A percentile compares a stretch with the other conserved stretches of the same genome.
These are phyloP conservation scores for Tupiocoris notatus DNA, from an alignment of 2,888 invertebrate genomes.

Conservation along the genomic window DNA sequence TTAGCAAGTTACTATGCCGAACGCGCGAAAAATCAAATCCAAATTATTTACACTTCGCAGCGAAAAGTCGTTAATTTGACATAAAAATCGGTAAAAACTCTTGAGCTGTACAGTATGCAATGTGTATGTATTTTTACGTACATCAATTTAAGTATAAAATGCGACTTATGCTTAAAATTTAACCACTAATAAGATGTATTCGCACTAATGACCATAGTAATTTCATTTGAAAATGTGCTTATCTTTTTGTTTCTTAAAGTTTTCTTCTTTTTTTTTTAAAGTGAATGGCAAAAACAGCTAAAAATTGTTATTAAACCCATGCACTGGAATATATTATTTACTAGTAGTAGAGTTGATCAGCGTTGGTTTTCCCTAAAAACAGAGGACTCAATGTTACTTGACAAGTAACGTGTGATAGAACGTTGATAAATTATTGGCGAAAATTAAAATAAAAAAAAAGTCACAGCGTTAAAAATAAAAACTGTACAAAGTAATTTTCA, in stretches of 20 bases:
- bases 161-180: slow-evolving; percentile 29
- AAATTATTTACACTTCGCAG: slow-evolving; percentile 33
- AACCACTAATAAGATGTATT: slow-evolving; percentile 22
- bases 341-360: slow-evolving; percentile 4
- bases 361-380: slow-evolving; percentile 12
- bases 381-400: slow-evolving; percentile 13
- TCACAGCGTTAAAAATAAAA: slow-evolving; percentile 21
- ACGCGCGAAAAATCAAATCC: neutral
- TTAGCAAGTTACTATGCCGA: neutral
- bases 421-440: too few relatives aligned
- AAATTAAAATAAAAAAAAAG: too few relatives aligned
- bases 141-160: slow-evolving; percentile 40
- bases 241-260: slow-evolving; percentile 27
- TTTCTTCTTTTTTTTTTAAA: slow-evolving; percentile 16
- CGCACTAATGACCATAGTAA: slow-evolving; percentile 27
- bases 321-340: slow-evolving; percentile 26
- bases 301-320: slow-evolving; percentile 25
- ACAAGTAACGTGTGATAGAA: too few relatives aligned
- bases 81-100: slow-evolving; percentile 42
- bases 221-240: slow-evolving; percentile 35
- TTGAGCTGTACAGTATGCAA: slow-evolving; percentile 42
- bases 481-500: slow-evolving; percentile 30
- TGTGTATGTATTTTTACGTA: slow-evolving; percentile 33
- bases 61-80: slow-evolving; percentile 34
- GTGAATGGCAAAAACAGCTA: slow-evolving; percentile 43